phyloP scores from a whole-genome alignment of 2,797 vertebrate species.

The Pseudochirops corinnae region DNA sequence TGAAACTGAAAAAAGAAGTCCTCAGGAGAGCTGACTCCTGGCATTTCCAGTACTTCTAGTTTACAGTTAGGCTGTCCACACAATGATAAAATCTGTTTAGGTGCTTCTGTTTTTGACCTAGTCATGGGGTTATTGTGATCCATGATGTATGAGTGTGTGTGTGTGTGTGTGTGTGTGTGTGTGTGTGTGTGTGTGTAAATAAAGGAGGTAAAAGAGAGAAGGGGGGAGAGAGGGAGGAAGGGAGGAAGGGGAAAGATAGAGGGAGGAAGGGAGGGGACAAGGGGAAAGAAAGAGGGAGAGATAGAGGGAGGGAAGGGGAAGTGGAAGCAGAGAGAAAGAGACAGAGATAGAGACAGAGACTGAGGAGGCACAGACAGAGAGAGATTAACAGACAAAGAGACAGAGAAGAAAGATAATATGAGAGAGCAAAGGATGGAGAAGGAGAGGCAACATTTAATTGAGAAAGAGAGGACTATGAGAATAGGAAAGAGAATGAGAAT shows the following conservation, averaged over 20 bases:
- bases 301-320: too few relatives aligned
- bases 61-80: constrained; percentile 54
- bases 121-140: background rate
- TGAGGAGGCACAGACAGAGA: background rate
- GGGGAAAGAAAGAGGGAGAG: too few relatives aligned
- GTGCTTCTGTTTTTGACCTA: constrained; percentile 4
- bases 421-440: background rate
- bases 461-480: background rate
- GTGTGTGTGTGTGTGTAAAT: too few relatives aligned
- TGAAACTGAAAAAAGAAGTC: constrained; percentile 18
- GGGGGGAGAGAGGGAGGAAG: too few relatives aligned
- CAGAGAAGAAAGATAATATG: too few relatives aligned
- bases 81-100: constrained; percentile 40
- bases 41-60: constrained; percentile 50
- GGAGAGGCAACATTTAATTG: background rate
- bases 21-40: constrained; percentile 51
- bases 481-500: background rate
- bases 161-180: background rate
- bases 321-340: background rate
- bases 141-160: background rate
- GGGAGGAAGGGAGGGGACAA: too few relatives aligned
- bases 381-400: too few relatives aligned
- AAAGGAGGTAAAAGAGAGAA: too few relatives aligned
- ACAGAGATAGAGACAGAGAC: background rate
- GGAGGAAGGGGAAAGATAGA: too few relatives aligned